phyloP scores from a whole-genome alignment of 2,797 vertebrate genomes.

The Notolabrus celidotus region DNA sequence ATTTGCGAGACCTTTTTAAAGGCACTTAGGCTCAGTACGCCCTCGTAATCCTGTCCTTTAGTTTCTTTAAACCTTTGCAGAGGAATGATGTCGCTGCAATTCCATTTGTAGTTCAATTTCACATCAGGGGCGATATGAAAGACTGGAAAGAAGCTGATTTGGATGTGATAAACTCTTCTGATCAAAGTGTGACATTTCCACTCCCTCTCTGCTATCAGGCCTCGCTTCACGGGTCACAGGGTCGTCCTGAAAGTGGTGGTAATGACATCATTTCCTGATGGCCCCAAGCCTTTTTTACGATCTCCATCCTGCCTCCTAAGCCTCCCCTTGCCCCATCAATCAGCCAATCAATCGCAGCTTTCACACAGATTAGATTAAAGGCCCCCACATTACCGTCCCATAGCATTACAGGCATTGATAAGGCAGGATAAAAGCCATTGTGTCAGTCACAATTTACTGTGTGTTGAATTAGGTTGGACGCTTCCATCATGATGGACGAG shows the following conservation, averaged over 20 bases:
- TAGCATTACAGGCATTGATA: slow-evolving; percentile 57
- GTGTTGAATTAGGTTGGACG: slow-evolving; percentile 25
- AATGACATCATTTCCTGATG: slow-evolving; percentile 66
- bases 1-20: slow-evolving; percentile 56
- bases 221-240: slow-evolving; percentile 39
- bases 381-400: slow-evolving; percentile 48
- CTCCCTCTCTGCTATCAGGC: slow-evolving; percentile 25
- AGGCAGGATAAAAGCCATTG: slow-evolving; percentile 61
- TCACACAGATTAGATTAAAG: slow-evolving; percentile 76
- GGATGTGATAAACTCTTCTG: slow-evolving; percentile 16
- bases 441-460: slow-evolving; percentile 52
- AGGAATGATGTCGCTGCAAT: slow-evolving; percentile 22
- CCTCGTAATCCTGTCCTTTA: slow-evolving; percentile 39
- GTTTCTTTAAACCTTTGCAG: slow-evolving; percentile 34
- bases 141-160: slow-evolving; percentile 30
- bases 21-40: slow-evolving; percentile 35
- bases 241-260: slow-evolving; percentile 40
- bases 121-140: slow-evolving; percentile 13
- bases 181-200: slow-evolving; percentile 4
- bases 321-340: slow-evolving; percentile 59
- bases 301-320: slow-evolving; percentile 19
- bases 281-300: slow-evolving; percentile 40
- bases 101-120: slow-evolving; percentile 38
- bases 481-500: slow-evolving; percentile 5
- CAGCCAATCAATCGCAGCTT: slow-evolving; percentile 69